Percentiles rank a stretch among this genome's conserved stretches.
Conservation (phyloP, 2,797 vertebrate genomes). For the Hafferia zeledoni region DNA sequence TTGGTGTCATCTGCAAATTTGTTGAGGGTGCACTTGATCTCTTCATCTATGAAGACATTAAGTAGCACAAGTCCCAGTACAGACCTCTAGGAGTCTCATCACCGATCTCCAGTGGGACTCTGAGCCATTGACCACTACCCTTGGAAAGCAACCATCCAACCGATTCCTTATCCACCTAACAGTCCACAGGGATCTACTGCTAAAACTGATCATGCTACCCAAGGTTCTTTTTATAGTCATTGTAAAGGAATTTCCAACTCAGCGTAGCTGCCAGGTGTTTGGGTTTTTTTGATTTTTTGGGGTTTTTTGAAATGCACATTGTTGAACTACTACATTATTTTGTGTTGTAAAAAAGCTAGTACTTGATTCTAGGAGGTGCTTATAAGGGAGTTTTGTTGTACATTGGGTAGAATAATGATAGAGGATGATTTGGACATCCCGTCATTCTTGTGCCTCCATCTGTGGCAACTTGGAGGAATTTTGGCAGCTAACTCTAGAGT, state of each 20-base stretch:
- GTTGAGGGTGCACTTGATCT: neutral
- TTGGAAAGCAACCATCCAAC: neutral
- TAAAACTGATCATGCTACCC: neutral
- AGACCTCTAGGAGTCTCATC: neutral
- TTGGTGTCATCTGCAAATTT: neutral
- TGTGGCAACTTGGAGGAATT: neutral
- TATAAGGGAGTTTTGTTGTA: neutral
- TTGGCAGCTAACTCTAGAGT: neutral
- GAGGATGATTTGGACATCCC: rapidly evolving
- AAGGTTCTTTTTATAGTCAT: neutral
- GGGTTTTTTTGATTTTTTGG: no score
- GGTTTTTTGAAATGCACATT: neutral
- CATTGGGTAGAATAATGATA: neutral
- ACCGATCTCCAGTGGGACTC: no score
- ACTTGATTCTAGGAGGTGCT: neutral
- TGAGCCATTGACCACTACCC: neutral
- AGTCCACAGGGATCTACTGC: neutral
- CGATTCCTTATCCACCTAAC: neutral
- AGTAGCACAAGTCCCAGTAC: neutral
- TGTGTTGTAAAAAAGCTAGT: neutral
- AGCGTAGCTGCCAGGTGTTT: neutral
- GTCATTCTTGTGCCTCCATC: neutral
- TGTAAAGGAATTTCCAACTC: neutral
- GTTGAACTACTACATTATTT: neutral
- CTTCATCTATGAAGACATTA: neutral